Evolutionary conservation across 2,797 vertebrate genomes (phyloP), one percentile per base, ranked within the genome.

Genomic region (Melopsittacus undulatus): DNA sequence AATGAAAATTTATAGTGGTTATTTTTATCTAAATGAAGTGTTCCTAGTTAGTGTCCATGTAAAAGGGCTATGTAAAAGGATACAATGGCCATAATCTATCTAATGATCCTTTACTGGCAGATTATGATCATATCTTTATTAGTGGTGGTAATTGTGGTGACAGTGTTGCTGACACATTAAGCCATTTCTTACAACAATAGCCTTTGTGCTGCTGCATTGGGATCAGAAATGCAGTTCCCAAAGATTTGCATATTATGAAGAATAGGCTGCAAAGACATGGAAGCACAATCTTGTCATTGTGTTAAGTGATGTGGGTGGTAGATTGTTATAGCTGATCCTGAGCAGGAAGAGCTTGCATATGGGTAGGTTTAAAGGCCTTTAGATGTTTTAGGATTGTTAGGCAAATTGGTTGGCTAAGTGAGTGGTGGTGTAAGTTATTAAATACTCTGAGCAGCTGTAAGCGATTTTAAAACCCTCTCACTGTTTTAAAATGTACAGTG

Each of bases 161-260:
- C 90, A 91, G 61, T 48, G 27, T 64, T 67, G 72, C 87, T 96
- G 90, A 90, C 91, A 92, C 62, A 64, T 95, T 94, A 90, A 96
- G 92, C 76, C 76, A 26, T 87, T 92, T 87, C 87, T 89, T 78
- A 79, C 12, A 1, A 87, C 91, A 94, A 19, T 73, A 54, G 88
- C 81, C 92, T 96, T 96, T 90, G 88, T 96, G 78, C 81, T 72
- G 52, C 79, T 92, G 88, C 90, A 85, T 80, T 4, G 13, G 90
- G 68, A 94, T 87, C 77, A 91, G 78, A 95, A 95, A 87, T 63
- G 78, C 82, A 69, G 72, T 51, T 96, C 83, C 92, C 87, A 79
- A 69, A 93, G 75, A 94, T 95, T 89, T 96, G 81, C 90, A 84
- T 94, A 80, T 56, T 78, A 30, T 62, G 68, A 95, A 94, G 94